Base-by-base conservation (phyloP, 2,113 vertebrate genomes). In the Amphiprion ocellaris region DNA sequence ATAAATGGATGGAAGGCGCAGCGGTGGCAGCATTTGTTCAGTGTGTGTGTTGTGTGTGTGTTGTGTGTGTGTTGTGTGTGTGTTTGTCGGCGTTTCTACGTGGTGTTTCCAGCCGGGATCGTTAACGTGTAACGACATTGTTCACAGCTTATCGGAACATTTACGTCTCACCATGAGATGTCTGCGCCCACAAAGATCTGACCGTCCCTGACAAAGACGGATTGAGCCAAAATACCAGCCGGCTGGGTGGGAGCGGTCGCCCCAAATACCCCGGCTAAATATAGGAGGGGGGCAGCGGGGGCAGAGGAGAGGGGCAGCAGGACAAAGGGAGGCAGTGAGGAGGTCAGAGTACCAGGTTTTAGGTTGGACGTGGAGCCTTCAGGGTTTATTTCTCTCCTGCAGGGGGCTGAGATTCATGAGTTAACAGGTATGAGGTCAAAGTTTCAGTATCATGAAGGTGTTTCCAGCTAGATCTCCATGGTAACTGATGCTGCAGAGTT, bases 61-160 rank as follows among this genome's bases (percentile, higher is more conserved):
- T 52, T 4, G 5, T 21, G 7, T 52, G 49, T 52, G 23, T 26
- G 15, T 9, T 26, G 53, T 52, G 44, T 52, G 28, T 5, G 37
- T 23, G 50, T 23, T 14, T 47, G 2, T 21, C 30, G 73, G 81
- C 74, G 77, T 84, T 89, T 74, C 65, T 88, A 69, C 79, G 65
- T 79, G 60, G 55, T 76, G 79, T 89, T 92, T 87, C 81, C 81
- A 68, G 63, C 16, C 67, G 10, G 81, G 85, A 92, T 93, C 92
- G 86, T 93, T 93, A 92, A 88, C 74, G n/a, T 88, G 89, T 87
- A 90, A 92, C 86, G 37, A 94, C 89, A 93, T 94, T 94, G 93
- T 94, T 94, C 91, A 84, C 92, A 88, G 92, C 93, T 94, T 94
- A 94, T 94, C 94, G 87, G 92, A 94, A 93, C 89, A 88, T 92